Evolutionary conservation across 1,140 invertebrate species (phyloP), one percentile per base, ranked within the genome.

Genomic region (Liolophura sinensis): DNA sequence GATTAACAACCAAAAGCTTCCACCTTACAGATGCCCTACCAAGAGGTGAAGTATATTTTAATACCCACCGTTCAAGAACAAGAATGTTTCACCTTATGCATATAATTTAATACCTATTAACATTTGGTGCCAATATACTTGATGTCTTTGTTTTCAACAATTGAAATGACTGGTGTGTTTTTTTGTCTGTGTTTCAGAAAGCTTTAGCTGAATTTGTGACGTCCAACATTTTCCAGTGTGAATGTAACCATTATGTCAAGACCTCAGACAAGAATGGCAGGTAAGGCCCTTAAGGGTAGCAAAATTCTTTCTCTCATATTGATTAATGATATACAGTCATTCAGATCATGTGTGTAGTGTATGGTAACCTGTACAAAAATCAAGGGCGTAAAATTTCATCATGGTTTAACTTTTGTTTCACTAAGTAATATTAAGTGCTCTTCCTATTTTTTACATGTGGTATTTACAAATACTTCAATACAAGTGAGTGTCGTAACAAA

Each of bases 171-270:
- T 16, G 11, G 1, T 47, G 22, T 14, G 31, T 15, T 57, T 57
- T 27, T 57, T 7, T 57, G 5, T 27, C 9, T 20, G 31, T 46
- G 48, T 60, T 64, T 52, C 60, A 70, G 69, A 63, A 48, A 40
- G 52, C 22, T 14, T 56, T 52, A 55, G 64, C 65, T n/a, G 24
- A 5, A 5, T 70, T 62, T 31, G 61, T 70, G 31, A 50, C 47
- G 16, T 51, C 15, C 1, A 70, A 70, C 22, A 64, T 70, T 11
- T 15, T 49, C 16, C 69, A 70, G 49, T 52, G 69, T 56, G 64
- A 70, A 46, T 70, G 69, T 59, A 67, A 59, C 47, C 46, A 49
- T 16, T 70, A 63, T 63, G 57, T 58, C 24, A 62, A 49, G 48
- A 46, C 66, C 31, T n/a, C n/a, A 12, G 50, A 60, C 20, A 64